Evolutionary conservation across 2,888 invertebrate species (phyloP), one percentile per base, ranked within the genome.

Genomic region (Halictus quadricinctus): DNA sequence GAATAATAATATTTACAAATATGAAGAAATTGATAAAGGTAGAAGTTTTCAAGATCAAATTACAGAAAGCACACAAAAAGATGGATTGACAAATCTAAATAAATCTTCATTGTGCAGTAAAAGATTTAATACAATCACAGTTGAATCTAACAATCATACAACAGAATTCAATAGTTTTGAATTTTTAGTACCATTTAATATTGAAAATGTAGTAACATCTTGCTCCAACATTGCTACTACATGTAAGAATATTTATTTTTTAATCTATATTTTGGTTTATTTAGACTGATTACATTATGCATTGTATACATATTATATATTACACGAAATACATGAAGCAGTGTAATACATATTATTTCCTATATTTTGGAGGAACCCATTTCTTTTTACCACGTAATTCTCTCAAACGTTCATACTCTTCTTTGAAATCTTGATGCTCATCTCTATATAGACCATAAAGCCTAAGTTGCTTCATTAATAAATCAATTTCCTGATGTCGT

Each of bases 341-440:
- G 29, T 21, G 21, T 50, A 72, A 48, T 25, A 29, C 41, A 70
- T 48, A 81, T 46, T 73, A 54, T 91, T 91, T 88, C 91, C 93
- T 75, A 89, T 95, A 95, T 75, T 96, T 95, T 83, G 96, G 95
- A 2, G 96, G 74, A 70, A 87, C 8, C 92, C 92, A 91, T 64
- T 85, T 85, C 41, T 66, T 96, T 94, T 98, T 98, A 15, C 98
- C 98, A 81, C 98, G 95, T 25, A 98, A 95, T 81, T 96, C 96
- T 81, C 97, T 95, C 90, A 98, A 95, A 81, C 98, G 95, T 88
- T 96, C 96, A 96, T 98, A 98, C 95, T 98, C 98, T 76, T 98
- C 98, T 90, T 96, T 97, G 93, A 98, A 98, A 95, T 98, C 98
- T 93, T 97, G 96, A 94, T 98, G 98, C 93, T 98, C 98, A 92